Evolutionary conservation across 2,797 vertebrate species (phyloP), one percentile per base, ranked within the genome.

Genomic region (Galagoides demidoff): DNA sequence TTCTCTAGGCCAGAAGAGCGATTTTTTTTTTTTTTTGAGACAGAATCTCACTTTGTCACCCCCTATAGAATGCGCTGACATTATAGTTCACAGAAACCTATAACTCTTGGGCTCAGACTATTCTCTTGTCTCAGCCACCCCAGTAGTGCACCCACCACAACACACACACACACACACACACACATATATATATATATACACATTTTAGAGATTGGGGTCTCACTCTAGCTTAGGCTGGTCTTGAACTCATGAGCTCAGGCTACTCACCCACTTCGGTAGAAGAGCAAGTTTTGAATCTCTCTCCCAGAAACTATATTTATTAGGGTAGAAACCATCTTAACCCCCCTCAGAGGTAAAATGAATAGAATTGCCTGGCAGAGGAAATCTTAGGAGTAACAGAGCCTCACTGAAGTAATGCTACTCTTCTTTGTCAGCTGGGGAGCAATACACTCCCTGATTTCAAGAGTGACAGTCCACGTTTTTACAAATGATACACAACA

Each of bases 261-360:
- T 49, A 49, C 14, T 13, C 13, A 14, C 49, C 49, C 49, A 14
- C 49, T 49, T 49, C 2, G 14, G 49, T 49, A 49, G 49, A 49
- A 49, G 49, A 49, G 49, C 49, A 49, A 49, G 49, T 49, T 97
- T 85, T 84, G 63, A 64, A 49, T 81, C 13, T 78, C 19, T 91
- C 78, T 31, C 17, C 25, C 31, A 12, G 61, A 39, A 57, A 7
- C 5, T 74, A 13, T 34, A 31, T 34, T 34, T 27, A 22, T 31
- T 23, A 39, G 14, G 4, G 4, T 77, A 55, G 85, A 85, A 89
- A 85, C 34, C 13, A 66, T 5, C 5, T 16, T 43, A 29, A 16
- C 2, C 39, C 13, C 89, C 31, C 25, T 37, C 59, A 43, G 66
- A 74, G 37, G 39, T 23, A 31, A 34, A 78, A 20, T 25, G 31